Percentiles rank a stretch among this genome's conserved stretches.
These are phyloP conservation scores for Eupithecia pulchellata DNA, from an alignment of 2,888 invertebrate species.

Conservation along the genomic window DNA sequence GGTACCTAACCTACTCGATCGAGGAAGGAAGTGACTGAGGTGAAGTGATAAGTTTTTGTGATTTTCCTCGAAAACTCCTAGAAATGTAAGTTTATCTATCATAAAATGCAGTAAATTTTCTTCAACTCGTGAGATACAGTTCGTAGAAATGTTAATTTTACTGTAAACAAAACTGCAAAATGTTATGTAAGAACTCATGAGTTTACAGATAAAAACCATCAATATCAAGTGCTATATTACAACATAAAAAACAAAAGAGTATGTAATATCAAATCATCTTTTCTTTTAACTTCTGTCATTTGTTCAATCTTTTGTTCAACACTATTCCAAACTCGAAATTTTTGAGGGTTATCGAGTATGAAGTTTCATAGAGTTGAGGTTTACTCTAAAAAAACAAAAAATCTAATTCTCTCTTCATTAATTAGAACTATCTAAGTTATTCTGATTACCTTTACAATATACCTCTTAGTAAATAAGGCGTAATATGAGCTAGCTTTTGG, in stretches of 20 bases:
- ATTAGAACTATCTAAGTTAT: background rate
- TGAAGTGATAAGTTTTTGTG: slow-evolving; percentile 15
- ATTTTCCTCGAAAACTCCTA: slow-evolving; percentile 29
- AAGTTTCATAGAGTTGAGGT: background rate
- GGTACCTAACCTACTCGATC: no score
- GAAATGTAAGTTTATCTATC: slow-evolving; percentile 34
- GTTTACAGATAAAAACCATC: slow-evolving; percentile 25
- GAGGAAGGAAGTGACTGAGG: no score
- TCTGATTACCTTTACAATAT: background rate
- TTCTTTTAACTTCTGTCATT: background rate
- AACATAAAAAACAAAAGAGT: slow-evolving; percentile 15
- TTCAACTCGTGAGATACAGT: background rate
- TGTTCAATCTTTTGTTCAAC: background rate
- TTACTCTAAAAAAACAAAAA: background rate
- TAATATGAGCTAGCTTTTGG: background rate
- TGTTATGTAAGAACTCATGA: slow-evolving; percentile 57
- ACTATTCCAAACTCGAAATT: background rate
- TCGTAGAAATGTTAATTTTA: background rate
- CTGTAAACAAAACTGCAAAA: slow-evolving; percentile 24
- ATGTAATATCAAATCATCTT: background rate
- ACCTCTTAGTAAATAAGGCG: background rate
- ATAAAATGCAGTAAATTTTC: background rate
- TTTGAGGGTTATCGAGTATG: background rate
- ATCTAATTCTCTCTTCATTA: background rate
- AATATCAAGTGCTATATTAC: background rate